phyloP scores from a whole-genome alignment of 2,888 invertebrate genomes.

The Hedya salicella region DNA sequence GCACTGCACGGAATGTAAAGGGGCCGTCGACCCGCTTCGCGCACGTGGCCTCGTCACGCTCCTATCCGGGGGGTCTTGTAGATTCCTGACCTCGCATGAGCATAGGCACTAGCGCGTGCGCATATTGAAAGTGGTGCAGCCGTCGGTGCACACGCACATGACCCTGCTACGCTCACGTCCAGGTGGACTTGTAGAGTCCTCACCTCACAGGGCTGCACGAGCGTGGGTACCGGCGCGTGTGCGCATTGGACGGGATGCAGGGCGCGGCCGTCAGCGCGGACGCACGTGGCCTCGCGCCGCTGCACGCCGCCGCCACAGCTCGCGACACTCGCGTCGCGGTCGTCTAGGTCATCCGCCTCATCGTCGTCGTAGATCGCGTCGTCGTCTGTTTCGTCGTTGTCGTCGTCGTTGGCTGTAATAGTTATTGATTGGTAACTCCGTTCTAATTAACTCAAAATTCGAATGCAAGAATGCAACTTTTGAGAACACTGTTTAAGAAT shows the following conservation, averaged over 20 bases:
- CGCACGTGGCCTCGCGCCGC: slow-evolving; percentile 83
- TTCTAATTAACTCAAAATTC: too few species aligned
- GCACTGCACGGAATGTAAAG: slow-evolving; percentile 76
- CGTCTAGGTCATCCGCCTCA: slow-evolving; percentile 62
- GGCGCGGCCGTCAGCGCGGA: slow-evolving; percentile 77
- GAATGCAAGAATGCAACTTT: too few species aligned
- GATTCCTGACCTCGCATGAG: too few species aligned
- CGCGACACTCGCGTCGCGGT: slow-evolving; percentile 54
- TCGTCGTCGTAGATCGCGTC: slow-evolving; percentile 73
- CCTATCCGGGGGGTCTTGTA: too few species aligned
- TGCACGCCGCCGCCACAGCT: slow-evolving; percentile 86
- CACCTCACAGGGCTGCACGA: slow-evolving; percentile 84
- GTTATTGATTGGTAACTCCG: neutral
- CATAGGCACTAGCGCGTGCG: too few species aligned
- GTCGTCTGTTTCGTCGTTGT: slow-evolving; percentile 67
- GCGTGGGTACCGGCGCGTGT: slow-evolving; percentile 79
- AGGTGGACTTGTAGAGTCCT: too few species aligned
- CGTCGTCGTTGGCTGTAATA: slow-evolving; percentile 62
- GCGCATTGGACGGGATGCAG: slow-evolving; percentile 79
- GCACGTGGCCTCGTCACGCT: too few species aligned
- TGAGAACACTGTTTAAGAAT: too few species aligned
- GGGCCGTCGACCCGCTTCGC: too few species aligned
- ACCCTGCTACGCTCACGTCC: too few species aligned
- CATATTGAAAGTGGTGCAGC: too few species aligned
- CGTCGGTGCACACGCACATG: too few species aligned